Percentiles rank a stretch among this genome's conserved stretches.
These are phyloP conservation scores for Falco concolor DNA, from an alignment of 2,797 vertebrate species.

Conservation along the genomic window DNA sequence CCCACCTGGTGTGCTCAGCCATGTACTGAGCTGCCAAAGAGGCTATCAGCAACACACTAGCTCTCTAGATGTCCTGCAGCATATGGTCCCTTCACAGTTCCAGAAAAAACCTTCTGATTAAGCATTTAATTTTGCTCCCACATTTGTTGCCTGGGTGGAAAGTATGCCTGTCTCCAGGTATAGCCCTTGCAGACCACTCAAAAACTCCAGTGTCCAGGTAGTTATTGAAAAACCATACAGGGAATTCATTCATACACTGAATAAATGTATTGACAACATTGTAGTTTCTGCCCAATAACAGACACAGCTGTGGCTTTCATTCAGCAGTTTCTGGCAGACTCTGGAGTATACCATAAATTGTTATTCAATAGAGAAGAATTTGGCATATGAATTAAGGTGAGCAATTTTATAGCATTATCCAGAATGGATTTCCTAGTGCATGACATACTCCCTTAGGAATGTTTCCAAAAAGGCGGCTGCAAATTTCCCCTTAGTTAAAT, in stretches of 20 bases:
- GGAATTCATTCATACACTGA: conserved; percentile 5
- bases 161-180: background rate
- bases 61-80: background rate
- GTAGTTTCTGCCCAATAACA: conserved; percentile 8
- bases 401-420: conserved; percentile 50
- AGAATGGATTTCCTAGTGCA: conserved; percentile 61
- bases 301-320: conserved; percentile 29
- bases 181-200: background rate
- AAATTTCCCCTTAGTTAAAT: conserved; percentile 32
- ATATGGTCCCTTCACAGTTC: background rate
- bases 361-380: conserved; percentile 61
- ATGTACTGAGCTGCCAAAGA: background rate
- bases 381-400: conserved; percentile 64
- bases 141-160: background rate
- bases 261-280: background rate
- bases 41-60: background rate
- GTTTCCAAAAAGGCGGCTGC: conserved; percentile 34
- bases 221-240: background rate
- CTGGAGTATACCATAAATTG: conserved; percentile 23
- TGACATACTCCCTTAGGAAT: conserved; percentile 59
- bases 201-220: background rate
- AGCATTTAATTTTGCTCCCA: background rate
- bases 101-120: background rate
- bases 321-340: conserved; percentile 52
- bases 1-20: background rate